Evolutionary conservation across 2,797 vertebrate genomes (phyloP).

Genomic region (Clarias laeviceps): DNA sequence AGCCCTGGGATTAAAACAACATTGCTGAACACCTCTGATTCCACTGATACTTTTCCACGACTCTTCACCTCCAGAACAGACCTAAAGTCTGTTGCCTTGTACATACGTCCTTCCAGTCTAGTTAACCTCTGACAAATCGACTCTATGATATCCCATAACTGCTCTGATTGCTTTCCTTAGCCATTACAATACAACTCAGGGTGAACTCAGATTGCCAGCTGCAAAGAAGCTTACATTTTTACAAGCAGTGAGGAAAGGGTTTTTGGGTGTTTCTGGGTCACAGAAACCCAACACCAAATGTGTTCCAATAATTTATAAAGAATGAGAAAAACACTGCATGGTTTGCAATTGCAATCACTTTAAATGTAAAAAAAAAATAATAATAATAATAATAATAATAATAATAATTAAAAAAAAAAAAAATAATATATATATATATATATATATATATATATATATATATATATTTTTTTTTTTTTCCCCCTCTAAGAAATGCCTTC

Average conservation of each 20-base stretch:
- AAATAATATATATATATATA: too few species aligned
- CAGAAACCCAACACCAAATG: neutral
- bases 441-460: too few species aligned
- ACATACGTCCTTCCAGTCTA: neutral
- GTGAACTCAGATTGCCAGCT: neutral
- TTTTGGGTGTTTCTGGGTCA: neutral
- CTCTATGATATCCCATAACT: neutral
- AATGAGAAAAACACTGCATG: neutral
- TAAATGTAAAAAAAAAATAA: neutral
- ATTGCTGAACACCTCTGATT: neutral
- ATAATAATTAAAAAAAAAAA: too few species aligned
- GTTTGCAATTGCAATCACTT: neutral
- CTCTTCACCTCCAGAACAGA: neutral
- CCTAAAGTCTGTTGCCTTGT: too few species aligned
- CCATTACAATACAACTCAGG: neutral
- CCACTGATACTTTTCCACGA: neutral
- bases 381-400: too few species aligned
- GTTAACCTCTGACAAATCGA: neutral
- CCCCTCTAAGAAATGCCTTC: too few species aligned
- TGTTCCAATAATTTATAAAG: conserved; percentile 1
- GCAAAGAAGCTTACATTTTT: neutral
- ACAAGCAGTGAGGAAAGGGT: neutral
- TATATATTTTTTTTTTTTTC: too few species aligned
- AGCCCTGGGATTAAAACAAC: neutral
- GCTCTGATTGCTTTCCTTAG: neutral